Evolutionary conservation across 2,113 vertebrate species (phyloP).

Genomic region (Sebastes fasciatus): DNA sequence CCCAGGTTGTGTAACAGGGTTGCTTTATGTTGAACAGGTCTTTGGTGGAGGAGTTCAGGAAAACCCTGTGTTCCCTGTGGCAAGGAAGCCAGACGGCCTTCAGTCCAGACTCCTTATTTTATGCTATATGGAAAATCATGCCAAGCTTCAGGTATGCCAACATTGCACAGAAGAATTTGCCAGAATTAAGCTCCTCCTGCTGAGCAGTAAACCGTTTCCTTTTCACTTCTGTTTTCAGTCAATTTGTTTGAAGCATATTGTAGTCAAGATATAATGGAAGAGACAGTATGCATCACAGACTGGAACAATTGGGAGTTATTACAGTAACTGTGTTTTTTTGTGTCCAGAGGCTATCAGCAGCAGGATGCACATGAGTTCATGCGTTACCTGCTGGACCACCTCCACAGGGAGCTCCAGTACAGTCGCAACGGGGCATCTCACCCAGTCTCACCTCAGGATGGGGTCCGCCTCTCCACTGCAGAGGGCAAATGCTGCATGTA

Average conservation of each 20-base stretch:
- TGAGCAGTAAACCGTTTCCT: not conserved
- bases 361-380: constrained; percentile 99
- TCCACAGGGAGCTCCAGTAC: constrained; percentile 96
- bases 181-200: not conserved
- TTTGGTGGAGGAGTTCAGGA: constrained; percentile 97
- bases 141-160: constrained; percentile 94
- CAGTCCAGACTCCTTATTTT: constrained; percentile 97
- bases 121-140: constrained; percentile 99
- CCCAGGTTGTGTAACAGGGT: not conserved
- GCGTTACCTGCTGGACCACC: constrained; percentile 97
- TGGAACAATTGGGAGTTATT: not conserved
- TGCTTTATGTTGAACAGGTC: constrained; percentile 85
- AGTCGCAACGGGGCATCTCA: constrained; percentile 90
- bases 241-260: not conserved
- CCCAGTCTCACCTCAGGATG: constrained; percentile 85
- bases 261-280: not conserved
- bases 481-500: constrained; percentile 94
- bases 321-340: constrained; percentile 36
- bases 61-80: constrained; percentile 97
- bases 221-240: not conserved
- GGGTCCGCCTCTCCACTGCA: constrained; percentile 82
- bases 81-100: constrained; percentile 96
- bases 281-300: not conserved
- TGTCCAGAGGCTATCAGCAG: constrained; percentile 95
- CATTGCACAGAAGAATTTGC: not conserved